Percentiles rank a stretch among this genome's conserved stretches.
Evolutionary conservation across 92 coral and sea anemone species (phyloP).

Genomic region (Epizoanthus ramosus): DNA sequence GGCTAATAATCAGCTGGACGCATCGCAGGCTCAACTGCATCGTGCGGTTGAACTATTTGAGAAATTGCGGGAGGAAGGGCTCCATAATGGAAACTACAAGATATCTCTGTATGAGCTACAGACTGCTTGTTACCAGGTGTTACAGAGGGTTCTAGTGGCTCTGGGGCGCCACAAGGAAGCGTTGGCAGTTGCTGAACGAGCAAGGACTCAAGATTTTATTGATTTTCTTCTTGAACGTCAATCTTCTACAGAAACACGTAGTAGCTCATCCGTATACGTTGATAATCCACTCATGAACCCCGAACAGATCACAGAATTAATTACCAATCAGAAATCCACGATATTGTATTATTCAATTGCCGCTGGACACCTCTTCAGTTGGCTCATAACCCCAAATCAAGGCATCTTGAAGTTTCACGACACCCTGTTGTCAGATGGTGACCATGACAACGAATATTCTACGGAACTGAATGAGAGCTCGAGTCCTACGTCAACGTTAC

Average conservation of each 20-base stretch:
- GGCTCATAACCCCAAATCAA: constrained; percentile 85
- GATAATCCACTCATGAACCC: constrained; percentile 62
- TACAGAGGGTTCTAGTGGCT: constrained; percentile 92
- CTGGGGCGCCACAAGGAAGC: constrained; percentile 87
- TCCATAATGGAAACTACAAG: constrained; percentile 84
- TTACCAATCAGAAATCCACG: constrained; percentile 75
- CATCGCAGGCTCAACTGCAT: constrained; percentile 79
- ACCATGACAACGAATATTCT: constrained; percentile 61
- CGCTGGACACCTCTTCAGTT: constrained; percentile 94
- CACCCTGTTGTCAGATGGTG: constrained; percentile 82
- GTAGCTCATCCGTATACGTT: constrained; percentile 46
- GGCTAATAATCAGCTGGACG: constrained; percentile 82
- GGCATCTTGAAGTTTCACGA: constrained; percentile 95
- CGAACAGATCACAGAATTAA: constrained; percentile 88
- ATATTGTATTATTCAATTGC: constrained; percentile 90
- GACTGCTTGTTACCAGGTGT: constrained; percentile 87
- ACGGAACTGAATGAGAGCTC: constrained; percentile 76
- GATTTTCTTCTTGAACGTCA: constrained; percentile 92
- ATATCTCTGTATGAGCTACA: constrained; percentile 91
- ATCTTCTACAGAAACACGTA: constrained; percentile 45
- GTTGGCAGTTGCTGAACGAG: constrained; percentile 92
- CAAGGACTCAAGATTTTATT: constrained; percentile 87
- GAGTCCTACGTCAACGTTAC: constrained; percentile 72
- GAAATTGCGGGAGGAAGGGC: constrained; percentile 84
- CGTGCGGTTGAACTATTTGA: constrained; percentile 91